phyloP scores from a whole-genome alignment of 2,113 vertebrate genomes.

The Campylomormyrus numenius region DNA sequence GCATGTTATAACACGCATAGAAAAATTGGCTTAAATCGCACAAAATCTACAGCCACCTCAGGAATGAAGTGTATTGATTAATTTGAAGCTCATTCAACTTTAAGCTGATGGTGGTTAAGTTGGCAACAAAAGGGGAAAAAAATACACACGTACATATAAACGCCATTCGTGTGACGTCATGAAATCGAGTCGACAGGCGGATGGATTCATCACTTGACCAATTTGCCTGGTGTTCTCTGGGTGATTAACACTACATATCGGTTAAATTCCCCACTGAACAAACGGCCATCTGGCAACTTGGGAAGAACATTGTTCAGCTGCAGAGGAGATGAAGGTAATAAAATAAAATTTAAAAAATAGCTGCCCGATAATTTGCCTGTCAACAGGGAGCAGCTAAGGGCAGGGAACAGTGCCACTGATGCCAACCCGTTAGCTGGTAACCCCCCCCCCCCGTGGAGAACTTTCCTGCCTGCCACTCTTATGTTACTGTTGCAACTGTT shows the following conservation, averaged over 20 bases:
- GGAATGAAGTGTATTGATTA: constrained; percentile 22
- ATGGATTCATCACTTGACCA: background rate
- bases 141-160: background rate
- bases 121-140: background rate
- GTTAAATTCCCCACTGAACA: background rate
- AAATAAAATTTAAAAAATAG: background rate
- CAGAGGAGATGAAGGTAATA: background rate
- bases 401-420: background rate
- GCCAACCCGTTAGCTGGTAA: background rate
- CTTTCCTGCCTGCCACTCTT: background rate
- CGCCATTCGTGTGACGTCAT: background rate
- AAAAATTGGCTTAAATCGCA: constrained; percentile 7
- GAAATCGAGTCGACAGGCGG: background rate
- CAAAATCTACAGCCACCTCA: background rate
- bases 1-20: background rate
- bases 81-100: constrained; percentile 13
- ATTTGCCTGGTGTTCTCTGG: background rate
- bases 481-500: background rate
- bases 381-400: background rate
- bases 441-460: background rate
- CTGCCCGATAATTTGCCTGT: background rate
- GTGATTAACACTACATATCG: background rate
- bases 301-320: background rate
- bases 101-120: background rate
- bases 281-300: background rate